These are phyloP conservation scores for Pandemis heparana DNA, from an alignment of 2,888 invertebrate genomes.

Conservation along the genomic window DNA sequence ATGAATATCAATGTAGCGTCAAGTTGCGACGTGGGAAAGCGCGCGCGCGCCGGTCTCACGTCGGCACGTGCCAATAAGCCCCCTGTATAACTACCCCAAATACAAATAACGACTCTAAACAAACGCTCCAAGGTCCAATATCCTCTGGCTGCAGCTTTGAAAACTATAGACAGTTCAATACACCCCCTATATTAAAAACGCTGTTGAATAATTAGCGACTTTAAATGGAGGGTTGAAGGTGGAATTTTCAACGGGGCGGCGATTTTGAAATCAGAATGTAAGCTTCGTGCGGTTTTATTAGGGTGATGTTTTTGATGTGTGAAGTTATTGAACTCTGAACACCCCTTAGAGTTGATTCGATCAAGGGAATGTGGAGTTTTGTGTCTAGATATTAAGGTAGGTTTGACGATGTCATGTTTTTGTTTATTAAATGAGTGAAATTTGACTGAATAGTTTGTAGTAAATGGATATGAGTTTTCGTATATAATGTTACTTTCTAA, in stretches of 20 bases:
- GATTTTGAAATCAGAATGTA: background rate
- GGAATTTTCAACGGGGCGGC: background rate
- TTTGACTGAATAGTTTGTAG: background rate
- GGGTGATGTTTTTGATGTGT: constrained; percentile 35
- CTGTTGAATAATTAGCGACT: background rate
- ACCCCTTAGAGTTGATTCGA: background rate
- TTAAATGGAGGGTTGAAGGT: background rate
- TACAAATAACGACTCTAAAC: background rate
- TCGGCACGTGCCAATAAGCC: constrained; percentile 46
- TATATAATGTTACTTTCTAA: too few species aligned
- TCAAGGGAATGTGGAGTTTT: background rate
- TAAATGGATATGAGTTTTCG: background rate
- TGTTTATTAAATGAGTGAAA: background rate
- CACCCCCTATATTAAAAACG: background rate
- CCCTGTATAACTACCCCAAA: background rate
- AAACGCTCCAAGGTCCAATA: background rate
- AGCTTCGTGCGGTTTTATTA: constrained; percentile 34
- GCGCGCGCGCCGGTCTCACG: constrained; percentile 65
- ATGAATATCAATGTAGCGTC: constrained; percentile 12
- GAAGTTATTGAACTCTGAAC: background rate
- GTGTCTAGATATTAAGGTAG: background rate
- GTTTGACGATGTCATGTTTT: background rate
- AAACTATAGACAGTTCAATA: background rate
- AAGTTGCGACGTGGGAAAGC: constrained; percentile 62
- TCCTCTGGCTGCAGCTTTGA: background rate